These are phyloP conservation scores for Cryptotermes secundus DNA, from an alignment of 1,140 invertebrate genomes.

Conservation along the genomic window DNA sequence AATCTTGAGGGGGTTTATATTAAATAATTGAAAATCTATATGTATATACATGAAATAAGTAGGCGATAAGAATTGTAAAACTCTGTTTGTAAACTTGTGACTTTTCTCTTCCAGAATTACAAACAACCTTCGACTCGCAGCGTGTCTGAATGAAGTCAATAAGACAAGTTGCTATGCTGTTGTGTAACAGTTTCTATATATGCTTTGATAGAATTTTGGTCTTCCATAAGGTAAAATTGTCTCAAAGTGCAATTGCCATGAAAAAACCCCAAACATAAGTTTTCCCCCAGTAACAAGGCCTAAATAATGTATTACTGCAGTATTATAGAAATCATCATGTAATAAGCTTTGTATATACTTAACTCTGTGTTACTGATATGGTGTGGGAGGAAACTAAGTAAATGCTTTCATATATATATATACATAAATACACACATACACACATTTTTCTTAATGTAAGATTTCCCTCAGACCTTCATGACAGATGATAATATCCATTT, in stretches of 20 bases:
- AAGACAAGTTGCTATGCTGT: not conserved
- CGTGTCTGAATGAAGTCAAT: not conserved
- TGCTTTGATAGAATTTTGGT: not conserved
- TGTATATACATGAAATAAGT: not conserved
- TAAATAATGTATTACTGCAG: conserved; percentile 14
- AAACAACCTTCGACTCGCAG: not conserved
- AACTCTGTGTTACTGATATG: not conserved
- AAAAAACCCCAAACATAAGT: not conserved
- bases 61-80: not conserved
- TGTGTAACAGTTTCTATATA: not conserved
- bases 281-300: not conserved
- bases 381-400: conserved; percentile 8
- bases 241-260: conserved; percentile 6
- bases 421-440: not conserved
- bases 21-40: not conserved
- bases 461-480: too few relatives aligned
- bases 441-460: not conserved
- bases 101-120: not conserved
- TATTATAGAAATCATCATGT: not conserved
- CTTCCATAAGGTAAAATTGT: conserved; percentile 4
- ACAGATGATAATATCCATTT: too few relatives aligned
- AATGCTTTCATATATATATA: conserved; percentile 14
- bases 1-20: too few relatives aligned
- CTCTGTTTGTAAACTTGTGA: not conserved
- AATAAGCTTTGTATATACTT: not conserved